phyloP scores from a whole-genome alignment of 2,888 invertebrate genomes.

The Rugalucina vietnamica region DNA sequence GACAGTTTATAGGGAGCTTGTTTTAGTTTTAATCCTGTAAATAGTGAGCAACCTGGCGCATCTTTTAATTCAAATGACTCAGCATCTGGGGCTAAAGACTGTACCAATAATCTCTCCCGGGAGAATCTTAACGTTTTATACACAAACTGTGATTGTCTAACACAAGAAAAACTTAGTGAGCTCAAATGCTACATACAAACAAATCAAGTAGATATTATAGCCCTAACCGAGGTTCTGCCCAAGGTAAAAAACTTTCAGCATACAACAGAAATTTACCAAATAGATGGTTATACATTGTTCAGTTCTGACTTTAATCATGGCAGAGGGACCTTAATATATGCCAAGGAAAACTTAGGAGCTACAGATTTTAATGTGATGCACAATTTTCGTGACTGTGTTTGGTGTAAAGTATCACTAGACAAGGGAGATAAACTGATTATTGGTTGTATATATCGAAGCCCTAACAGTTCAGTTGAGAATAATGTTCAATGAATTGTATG shows the following conservation, averaged over 20 bases:
- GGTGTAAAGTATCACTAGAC: neutral
- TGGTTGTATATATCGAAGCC: neutral
- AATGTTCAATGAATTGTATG: neutral
- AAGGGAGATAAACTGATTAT: neutral
- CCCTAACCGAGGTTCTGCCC: neutral
- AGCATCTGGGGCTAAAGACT: no score
- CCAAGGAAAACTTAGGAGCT: neutral
- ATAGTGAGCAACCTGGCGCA: no score
- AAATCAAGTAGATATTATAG: neutral
- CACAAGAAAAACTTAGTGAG: neutral
- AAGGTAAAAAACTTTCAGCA: neutral
- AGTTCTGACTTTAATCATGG: neutral
- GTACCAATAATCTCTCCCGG: no score
- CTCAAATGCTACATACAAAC: neutral
- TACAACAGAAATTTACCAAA: neutral
- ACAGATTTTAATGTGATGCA: neutral
- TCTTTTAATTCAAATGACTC: no score
- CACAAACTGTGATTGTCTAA: neutral
- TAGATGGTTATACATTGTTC: neutral
- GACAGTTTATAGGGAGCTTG: neutral
- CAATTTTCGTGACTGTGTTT: neutral
- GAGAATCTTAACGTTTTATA: neutral
- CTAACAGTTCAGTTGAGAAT: neutral
- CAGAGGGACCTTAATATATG: neutral
- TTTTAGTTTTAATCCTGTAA: constrained; percentile 1